Evolutionary conservation across 1,140 invertebrate genomes (phyloP).

Genomic region (Babylonia areolata): DNA sequence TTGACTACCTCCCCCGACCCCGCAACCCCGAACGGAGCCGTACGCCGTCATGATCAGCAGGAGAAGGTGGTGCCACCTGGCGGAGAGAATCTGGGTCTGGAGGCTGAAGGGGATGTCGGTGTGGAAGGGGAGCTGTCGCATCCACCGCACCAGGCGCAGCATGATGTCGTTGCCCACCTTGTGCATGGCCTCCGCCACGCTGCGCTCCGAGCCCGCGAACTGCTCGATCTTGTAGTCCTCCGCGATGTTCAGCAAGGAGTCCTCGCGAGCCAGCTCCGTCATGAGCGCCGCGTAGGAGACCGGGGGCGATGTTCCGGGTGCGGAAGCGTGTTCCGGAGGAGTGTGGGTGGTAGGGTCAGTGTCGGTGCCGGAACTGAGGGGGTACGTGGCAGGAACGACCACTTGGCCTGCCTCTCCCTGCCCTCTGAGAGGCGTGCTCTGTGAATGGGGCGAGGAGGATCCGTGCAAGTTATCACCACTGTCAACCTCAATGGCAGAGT

Average conservation of each 20-base stretch:
- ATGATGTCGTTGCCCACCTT: constrained; percentile 97
- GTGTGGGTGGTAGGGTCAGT: too few species aligned
- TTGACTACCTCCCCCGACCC: constrained; percentile 79
- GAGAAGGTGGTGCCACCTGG: constrained; percentile 97
- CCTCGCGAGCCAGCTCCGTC: constrained; percentile 49
- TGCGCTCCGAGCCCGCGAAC: constrained; percentile 91
- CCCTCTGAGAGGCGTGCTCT: too few species aligned
- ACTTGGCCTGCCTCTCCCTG: too few species aligned
- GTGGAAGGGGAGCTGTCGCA: constrained; percentile 93
- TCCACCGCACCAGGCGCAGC: constrained; percentile 98
- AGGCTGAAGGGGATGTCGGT: constrained; percentile 95
- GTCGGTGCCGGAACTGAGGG: too few species aligned
- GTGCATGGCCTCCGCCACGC: constrained; percentile 93
- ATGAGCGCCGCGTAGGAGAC: constrained; percentile 37
- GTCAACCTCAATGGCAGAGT: constrained; percentile 14
- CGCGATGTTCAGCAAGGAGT: constrained; percentile 57
- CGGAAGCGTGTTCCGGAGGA: not conserved
- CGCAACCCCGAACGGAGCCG: constrained; percentile 66
- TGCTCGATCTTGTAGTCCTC: constrained; percentile 88
- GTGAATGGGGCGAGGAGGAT: not conserved
- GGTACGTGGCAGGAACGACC: too few species aligned
- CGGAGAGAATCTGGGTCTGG: constrained; percentile 94
- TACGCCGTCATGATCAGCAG: constrained; percentile 80
- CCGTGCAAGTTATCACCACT: not conserved
- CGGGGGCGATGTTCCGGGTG: not conserved